A percentile compares a stretch with the other conserved stretches of the same genome.
phyloP scores from a whole-genome alignment of 2,888 invertebrate genomes.

The Sarcophaga rosellei region DNA sequence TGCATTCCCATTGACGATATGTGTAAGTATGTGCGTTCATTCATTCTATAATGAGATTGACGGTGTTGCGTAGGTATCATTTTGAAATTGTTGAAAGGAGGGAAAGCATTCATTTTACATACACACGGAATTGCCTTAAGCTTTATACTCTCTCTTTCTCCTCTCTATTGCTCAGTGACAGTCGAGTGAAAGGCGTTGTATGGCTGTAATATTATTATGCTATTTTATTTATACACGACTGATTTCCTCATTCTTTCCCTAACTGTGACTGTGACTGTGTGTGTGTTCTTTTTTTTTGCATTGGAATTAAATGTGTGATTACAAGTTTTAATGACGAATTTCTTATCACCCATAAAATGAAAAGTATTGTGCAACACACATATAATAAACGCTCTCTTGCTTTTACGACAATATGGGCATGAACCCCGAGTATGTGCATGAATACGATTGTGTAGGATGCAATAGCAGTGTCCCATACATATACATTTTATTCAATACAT shows the following conservation, averaged over 20 bases:
- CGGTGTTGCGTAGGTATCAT: no score
- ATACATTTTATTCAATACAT: no score
- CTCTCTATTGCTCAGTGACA: no score
- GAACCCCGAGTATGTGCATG: no score
- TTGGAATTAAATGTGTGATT: slow-evolving; percentile 60
- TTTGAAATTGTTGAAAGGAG: slow-evolving; percentile 12
- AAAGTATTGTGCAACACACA: background rate
- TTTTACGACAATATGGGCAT: no score
- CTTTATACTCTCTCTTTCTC: background rate
- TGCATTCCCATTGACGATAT: no score
- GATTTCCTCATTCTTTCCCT: background rate
- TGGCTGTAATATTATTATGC: slow-evolving; percentile 23
- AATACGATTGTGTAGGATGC: no score
- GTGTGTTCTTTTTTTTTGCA: slow-evolving; percentile 15
- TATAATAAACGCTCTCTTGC: no score
- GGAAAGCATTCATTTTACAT: slow-evolving; percentile 11
- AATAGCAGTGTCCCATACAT: no score
- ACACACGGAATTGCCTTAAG: slow-evolving; percentile 38
- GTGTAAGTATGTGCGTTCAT: no score
- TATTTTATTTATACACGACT: no score
- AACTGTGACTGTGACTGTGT: background rate
- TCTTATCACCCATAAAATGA: slow-evolving; percentile 43
- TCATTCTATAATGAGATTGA: no score
- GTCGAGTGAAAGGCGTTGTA: background rate
- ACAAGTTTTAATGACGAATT: slow-evolving; percentile 64